These are phyloP conservation scores for Nebria brevicollis DNA, from an alignment of 2,888 invertebrate genomes.

Conservation along the genomic window DNA sequence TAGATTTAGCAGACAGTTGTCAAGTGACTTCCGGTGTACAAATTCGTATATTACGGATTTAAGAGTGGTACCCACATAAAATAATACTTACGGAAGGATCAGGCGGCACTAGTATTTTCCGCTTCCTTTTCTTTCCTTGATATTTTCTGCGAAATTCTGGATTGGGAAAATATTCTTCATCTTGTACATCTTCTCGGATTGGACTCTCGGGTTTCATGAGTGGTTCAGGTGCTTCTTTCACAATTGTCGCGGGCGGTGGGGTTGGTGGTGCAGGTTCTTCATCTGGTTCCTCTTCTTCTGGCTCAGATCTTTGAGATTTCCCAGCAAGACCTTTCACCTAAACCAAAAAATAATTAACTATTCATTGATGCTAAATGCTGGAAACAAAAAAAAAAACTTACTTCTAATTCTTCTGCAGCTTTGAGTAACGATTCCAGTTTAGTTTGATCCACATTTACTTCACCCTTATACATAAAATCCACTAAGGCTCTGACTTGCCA, in stretches of 20 bases:
- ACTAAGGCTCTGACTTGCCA: constrained; percentile 65
- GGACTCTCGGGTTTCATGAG: constrained; percentile 35
- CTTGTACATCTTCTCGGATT: constrained; percentile 41
- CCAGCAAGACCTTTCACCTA: constrained; percentile 60
- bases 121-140: constrained; percentile 41
- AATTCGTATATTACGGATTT: neutral
- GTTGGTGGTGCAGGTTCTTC: constrained; percentile 30
- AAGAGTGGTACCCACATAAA: neutral
- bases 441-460: constrained; percentile 64
- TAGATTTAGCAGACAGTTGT: neutral
- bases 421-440: constrained; percentile 63
- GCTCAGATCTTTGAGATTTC: constrained; percentile 51
- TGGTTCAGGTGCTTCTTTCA: constrained; percentile 43
- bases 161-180: constrained; percentile 49
- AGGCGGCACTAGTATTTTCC: constrained; percentile 38
- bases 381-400: constrained; percentile 48
- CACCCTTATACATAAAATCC: constrained; percentile 67
- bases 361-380: neutral
- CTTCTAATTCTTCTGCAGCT: constrained; percentile 64
- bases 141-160: constrained; percentile 47
- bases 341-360: constrained; percentile 18
- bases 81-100: constrained; percentile 34
- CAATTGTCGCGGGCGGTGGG: constrained; percentile 40
- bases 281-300: constrained; percentile 20
- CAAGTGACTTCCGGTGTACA: no score